A percentile compares a stretch with the other conserved stretches of the same genome.
Conservation (phyloP, 2,888 invertebrate species). For the Steinernema carpocapsae region DNA sequence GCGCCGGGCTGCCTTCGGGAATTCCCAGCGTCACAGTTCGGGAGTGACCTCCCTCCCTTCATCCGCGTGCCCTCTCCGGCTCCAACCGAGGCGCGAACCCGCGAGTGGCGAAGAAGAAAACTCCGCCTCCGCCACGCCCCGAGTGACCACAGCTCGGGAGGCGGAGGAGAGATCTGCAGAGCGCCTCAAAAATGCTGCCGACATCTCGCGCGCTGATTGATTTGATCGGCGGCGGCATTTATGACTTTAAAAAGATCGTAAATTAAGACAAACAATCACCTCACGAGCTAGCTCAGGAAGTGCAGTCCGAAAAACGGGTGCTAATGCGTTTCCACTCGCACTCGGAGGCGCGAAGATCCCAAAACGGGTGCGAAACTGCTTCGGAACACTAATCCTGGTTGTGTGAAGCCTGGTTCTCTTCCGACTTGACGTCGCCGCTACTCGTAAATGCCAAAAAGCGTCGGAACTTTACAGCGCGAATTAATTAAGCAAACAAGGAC, state of each 20-base stretch:
- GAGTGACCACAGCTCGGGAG: neutral
- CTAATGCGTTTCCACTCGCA: constrained; percentile 8
- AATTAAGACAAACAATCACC: constrained; percentile 21
- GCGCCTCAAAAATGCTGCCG: neutral
- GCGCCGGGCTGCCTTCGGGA: constrained; percentile 11
- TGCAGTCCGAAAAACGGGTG: neutral
- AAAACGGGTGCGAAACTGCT: neutral
- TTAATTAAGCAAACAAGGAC: neutral
- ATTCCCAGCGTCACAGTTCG: constrained; percentile 13
- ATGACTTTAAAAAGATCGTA: constrained; percentile 19
- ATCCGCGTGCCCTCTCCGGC: too few species aligned
- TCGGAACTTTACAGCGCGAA: neutral
- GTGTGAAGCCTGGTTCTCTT: too few species aligned
- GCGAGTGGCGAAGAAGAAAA: too few species aligned
- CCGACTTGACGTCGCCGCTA: too few species aligned
- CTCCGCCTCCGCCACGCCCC: neutral
- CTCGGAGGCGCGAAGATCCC: neutral
- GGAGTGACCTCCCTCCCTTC: constrained; percentile 19
- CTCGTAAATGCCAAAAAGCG: neutral
- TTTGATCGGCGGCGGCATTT: too few species aligned
- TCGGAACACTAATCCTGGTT: constrained; percentile 19
- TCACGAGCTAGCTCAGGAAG: neutral
- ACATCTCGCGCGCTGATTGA: neutral
- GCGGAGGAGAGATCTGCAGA: neutral
- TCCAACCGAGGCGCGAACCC: too few species aligned